These are phyloP conservation scores for Jacana jacana DNA, from an alignment of 2,113 vertebrate species.

Conservation along the genomic window DNA sequence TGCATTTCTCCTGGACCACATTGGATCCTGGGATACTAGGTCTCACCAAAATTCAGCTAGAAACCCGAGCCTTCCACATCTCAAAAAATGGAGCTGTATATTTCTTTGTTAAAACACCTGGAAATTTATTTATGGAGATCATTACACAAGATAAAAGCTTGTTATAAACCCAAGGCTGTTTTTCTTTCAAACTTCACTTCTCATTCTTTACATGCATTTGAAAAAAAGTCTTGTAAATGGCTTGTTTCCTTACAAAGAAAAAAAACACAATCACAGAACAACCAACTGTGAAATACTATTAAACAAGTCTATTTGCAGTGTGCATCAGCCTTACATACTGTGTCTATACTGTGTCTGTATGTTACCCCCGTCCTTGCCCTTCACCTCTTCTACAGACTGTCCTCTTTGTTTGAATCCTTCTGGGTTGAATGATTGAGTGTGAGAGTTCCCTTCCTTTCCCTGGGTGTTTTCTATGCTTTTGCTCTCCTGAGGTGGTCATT, in stretches of 20 bases:
- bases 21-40: no score
- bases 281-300: background rate
- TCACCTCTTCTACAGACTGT: background rate
- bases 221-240: background rate
- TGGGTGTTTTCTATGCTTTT: background rate
- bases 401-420: background rate
- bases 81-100: background rate
- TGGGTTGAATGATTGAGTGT: background rate
- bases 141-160: background rate
- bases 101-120: background rate
- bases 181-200: background rate
- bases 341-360: no score
- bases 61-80: background rate
- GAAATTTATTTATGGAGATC: conserved; percentile 10
- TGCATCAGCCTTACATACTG: background rate
- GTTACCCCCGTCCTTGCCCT: background rate
- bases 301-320: background rate
- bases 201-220: background rate
- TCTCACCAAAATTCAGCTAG: background rate
- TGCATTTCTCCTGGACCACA: no score
- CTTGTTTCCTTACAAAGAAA: background rate
- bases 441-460: background rate
- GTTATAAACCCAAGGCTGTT: background rate
- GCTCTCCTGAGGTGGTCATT: background rate
- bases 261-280: background rate